Conservation (phyloP, 2,888 invertebrate species). For the Deladenus siricidicola region DNA sequence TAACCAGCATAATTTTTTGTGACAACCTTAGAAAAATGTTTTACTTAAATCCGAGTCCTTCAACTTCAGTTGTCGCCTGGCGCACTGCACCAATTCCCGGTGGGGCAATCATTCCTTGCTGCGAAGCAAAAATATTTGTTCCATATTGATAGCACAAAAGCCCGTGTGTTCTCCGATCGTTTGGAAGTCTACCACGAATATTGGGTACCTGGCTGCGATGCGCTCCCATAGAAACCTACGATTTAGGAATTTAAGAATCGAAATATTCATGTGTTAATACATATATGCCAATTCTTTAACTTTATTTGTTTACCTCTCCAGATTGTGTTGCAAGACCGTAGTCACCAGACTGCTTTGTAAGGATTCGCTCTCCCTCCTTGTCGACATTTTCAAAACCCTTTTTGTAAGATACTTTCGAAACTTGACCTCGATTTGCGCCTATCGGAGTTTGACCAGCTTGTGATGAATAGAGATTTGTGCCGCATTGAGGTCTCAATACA, state of each 20-base stretch:
- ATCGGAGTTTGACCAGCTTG: slow-evolving; percentile 50
- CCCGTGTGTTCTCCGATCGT: slow-evolving; percentile 50
- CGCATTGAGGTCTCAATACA: slow-evolving; percentile 47
- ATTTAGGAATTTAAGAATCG: background rate
- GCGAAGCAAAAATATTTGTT: slow-evolving; percentile 53
- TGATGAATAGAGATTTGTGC: slow-evolving; percentile 52
- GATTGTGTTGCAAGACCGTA: slow-evolving; percentile 50
- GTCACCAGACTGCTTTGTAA: slow-evolving; percentile 53
- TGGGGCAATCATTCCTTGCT: slow-evolving; percentile 49
- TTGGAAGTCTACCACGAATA: slow-evolving; percentile 51
- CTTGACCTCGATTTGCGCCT: slow-evolving; percentile 46
- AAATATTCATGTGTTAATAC: background rate
- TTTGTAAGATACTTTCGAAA: slow-evolving; percentile 42
- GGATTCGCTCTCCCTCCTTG: slow-evolving; percentile 51
- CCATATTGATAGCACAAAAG: slow-evolving; percentile 53
- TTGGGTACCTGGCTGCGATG: slow-evolving; percentile 52
- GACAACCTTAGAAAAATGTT: background rate
- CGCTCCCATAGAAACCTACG: slow-evolving; percentile 44
- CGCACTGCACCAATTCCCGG: slow-evolving; percentile 46
- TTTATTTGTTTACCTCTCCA: slow-evolving; percentile 24
- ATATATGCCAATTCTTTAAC: background rate
- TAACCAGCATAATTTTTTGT: background rate
- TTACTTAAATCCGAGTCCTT: slow-evolving; percentile 45
- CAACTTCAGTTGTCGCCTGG: slow-evolving; percentile 50
- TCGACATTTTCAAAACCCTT: slow-evolving; percentile 49